Percentiles rank a stretch among this genome's conserved stretches.
Evolutionary conservation across 2,888 invertebrate genomes (phyloP).

Genomic region (Lasioglossum marginatum): DNA sequence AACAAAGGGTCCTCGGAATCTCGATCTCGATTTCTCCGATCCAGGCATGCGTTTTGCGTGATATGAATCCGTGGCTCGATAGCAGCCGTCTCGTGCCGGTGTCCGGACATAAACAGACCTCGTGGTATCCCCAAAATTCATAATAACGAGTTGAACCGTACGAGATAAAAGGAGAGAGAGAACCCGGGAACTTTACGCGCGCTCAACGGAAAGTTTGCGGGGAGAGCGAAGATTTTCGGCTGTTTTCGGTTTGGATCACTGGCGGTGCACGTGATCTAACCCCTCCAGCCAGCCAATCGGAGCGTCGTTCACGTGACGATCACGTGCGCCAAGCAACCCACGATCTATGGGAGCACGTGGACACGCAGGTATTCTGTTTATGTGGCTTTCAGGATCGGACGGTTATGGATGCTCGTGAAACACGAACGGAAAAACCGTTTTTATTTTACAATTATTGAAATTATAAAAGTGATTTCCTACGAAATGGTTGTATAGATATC

Average conservation of each 20-base stretch:
- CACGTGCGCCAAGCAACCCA: slow-evolving; percentile 47
- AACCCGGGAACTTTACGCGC: not conserved
- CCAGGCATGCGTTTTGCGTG: not conserved
- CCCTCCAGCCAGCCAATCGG: slow-evolving; percentile 34
- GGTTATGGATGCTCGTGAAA: not conserved
- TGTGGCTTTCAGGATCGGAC: not conserved
- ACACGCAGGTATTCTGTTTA: not conserved
- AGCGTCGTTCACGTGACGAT: slow-evolving; percentile 42
- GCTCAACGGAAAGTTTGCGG: slow-evolving; percentile 27
- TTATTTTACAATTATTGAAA: no score
- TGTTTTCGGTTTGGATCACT: slow-evolving; percentile 33
- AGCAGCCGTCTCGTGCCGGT: not conserved
- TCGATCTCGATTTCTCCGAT: not conserved
- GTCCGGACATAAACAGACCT: not conserved
- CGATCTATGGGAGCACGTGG: not conserved
- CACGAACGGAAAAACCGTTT: not conserved
- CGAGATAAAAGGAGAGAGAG: not conserved
- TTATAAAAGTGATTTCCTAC: no score
- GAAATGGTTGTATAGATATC: no score
- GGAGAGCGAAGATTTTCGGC: slow-evolving; percentile 28
- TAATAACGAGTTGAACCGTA: not conserved
- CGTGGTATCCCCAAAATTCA: not conserved
- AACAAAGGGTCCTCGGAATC: not conserved
- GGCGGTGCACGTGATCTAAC: slow-evolving; percentile 49
- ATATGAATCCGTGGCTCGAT: not conserved